A percentile compares a stretch with the other conserved stretches of the same genome.
Conservation (phyloP, 53 echinoderm and acorn worm genomes). For the Arbacia lixula region DNA sequence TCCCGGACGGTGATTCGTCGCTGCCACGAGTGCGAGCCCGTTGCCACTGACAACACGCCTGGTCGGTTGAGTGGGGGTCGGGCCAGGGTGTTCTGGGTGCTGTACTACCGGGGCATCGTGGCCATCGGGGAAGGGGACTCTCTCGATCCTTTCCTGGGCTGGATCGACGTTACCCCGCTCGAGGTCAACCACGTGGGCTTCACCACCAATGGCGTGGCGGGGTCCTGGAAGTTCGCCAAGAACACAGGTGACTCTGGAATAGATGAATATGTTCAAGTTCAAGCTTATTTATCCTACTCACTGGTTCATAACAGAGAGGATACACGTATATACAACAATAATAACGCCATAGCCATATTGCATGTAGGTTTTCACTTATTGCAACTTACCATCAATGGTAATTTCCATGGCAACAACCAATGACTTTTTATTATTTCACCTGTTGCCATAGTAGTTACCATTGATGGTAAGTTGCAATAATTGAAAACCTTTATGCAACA, state of each 20-base stretch:
- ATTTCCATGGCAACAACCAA: no score
- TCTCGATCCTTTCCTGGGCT: conserved; percentile 18
- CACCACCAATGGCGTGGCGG: conserved; percentile 22
- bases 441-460: no score
- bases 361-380: no score
- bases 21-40: not conserved
- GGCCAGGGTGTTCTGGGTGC: conserved; percentile 14
- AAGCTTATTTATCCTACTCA: no score
- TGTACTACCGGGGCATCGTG: conserved; percentile 11
- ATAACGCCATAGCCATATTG: no score
- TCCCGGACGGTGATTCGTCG: conserved; percentile 25
- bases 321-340: no score
- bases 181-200: conserved; percentile 37
- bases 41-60: conserved; percentile 6
- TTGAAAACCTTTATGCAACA: no score
- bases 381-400: no score
- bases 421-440: no score
- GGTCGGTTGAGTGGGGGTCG: conserved; percentile 3
- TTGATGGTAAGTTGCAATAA: no score
- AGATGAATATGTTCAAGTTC: no score
- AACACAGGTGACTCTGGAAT: conserved; percentile 6
- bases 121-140: conserved; percentile 13
- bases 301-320: no score
- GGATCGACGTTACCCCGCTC: conserved; percentile 19
- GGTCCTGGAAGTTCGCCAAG: conserved; percentile 23